phyloP scores from a whole-genome alignment of 92 coral and sea anemone species.

The Montipora capitata region DNA sequence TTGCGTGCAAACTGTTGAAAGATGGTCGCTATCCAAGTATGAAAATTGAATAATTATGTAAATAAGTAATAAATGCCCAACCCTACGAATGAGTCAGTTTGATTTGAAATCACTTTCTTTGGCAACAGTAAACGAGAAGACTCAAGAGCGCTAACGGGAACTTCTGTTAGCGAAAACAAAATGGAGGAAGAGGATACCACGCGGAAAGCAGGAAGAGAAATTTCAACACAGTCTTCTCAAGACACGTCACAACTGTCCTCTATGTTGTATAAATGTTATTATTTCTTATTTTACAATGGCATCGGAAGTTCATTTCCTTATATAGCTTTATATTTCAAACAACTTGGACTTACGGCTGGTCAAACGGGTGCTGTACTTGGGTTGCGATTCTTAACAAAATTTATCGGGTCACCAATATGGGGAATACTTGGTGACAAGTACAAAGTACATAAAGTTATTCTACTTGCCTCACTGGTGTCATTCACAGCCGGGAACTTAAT shows the following conservation, averaged over 20 bases:
- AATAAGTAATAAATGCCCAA: not conserved
- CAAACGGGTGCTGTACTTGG: conserved; percentile 52
- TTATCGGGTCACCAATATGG: conserved; percentile 60
- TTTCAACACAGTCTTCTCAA: not conserved
- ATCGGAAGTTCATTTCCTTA: conserved; percentile 44
- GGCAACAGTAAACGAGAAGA: not conserved
- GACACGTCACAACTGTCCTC: not conserved
- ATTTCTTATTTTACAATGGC: conserved; percentile 29
- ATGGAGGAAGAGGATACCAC: not conserved
- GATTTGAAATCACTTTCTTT: not conserved
- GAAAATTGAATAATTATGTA: not conserved
- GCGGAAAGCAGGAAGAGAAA: not conserved
- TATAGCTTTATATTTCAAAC: conserved; percentile 61
- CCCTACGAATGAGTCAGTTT: not conserved
- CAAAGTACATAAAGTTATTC: conserved; percentile 44
- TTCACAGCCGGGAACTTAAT: conserved; percentile 45
- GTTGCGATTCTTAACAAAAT: conserved; percentile 42
- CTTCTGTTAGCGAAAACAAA: not conserved
- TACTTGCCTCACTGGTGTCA: conserved; percentile 31
- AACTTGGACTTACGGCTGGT: conserved; percentile 57
- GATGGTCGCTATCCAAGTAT: not conserved
- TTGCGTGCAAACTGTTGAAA: no score
- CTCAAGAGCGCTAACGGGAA: not conserved
- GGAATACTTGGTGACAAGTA: conserved; percentile 63
- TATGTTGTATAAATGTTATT: not conserved